Conservation (phyloP, 1,140 invertebrate genomes). For the Meloidogyne exigua region DNA sequence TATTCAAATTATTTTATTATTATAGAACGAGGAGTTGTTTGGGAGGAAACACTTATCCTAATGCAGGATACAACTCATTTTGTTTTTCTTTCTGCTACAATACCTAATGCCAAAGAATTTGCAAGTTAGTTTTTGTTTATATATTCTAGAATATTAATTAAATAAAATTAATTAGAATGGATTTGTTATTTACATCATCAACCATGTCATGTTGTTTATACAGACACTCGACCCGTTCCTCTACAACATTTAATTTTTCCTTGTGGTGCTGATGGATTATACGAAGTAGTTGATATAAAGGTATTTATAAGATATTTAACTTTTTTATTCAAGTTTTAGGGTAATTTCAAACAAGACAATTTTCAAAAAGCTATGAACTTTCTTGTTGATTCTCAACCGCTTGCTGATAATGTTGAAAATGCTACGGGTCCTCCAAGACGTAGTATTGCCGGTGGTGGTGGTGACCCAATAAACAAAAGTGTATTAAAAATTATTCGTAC, state of each 20-base stretch:
- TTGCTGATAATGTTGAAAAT: conserved; percentile 62
- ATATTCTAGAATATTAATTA: neutral
- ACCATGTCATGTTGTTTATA: conserved; percentile 98
- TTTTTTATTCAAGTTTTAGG: conserved; percentile 64
- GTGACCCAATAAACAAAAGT: conserved; percentile 67
- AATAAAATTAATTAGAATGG: conserved; percentile 74
- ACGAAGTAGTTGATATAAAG: conserved; percentile 90
- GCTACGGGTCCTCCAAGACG: conserved; percentile 66
- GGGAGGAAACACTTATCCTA: conserved; percentile 98
- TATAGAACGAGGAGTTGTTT: conserved; percentile 89
- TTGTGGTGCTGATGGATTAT: conserved; percentile 85
- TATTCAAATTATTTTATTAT: conserved; percentile 13
- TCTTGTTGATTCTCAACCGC: conserved; percentile 67
- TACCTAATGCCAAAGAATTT: conserved; percentile 95
- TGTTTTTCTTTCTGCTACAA: conserved; percentile 97
- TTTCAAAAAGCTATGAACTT: conserved; percentile 92
- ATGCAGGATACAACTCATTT: conserved; percentile 84
- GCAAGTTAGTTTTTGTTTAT: conserved; percentile 65
- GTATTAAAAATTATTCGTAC: conserved; percentile 98
- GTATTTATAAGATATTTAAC: conserved; percentile 65
- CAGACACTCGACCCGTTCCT: conserved; percentile 93
- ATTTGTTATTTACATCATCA: conserved; percentile 87
- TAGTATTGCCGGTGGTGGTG: conserved; percentile 70
- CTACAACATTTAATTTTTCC: conserved; percentile 98
- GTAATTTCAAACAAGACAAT: conserved; percentile 93